Evolutionary conservation across 64 coral and sea anemone species (phyloP).

Genomic region (Catalaphyllia jardinei): DNA sequence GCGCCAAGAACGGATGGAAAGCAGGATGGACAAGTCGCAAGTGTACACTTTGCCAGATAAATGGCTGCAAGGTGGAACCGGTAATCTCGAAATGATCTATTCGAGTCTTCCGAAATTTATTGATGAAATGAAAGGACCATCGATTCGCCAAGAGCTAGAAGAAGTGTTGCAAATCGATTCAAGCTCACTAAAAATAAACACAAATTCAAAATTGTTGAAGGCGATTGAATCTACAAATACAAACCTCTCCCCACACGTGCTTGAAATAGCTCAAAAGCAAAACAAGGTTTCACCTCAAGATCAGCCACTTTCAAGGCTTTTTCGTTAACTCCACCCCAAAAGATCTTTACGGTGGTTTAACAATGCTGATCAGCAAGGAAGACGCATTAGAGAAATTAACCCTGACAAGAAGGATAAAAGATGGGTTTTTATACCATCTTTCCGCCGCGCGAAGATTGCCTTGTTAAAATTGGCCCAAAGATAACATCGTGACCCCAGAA

Average conservation of each 20-base stretch:
- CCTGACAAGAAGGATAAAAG: neutral
- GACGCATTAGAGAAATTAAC: neutral
- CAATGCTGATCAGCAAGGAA: neutral
- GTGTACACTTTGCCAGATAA: neutral
- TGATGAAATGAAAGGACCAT: neutral
- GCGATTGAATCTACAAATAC: no score
- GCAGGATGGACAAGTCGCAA: neutral
- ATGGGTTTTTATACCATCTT: constrained; percentile 50
- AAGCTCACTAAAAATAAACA: no score
- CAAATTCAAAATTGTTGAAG: no score
- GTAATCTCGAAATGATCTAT: constrained; percentile 17
- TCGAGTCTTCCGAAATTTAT: neutral
- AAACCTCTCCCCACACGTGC: neutral
- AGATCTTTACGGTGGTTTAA: neutral
- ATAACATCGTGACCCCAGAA: neutral
- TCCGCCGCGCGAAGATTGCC: constrained; percentile 9
- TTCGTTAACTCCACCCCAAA: neutral
- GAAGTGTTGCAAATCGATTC: neutral
- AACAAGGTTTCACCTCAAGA: neutral
- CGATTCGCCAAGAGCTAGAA: constrained; percentile 4
- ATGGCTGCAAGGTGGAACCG: neutral
- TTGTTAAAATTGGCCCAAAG: constrained; percentile 39
- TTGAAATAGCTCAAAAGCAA: neutral
- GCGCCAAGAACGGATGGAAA: neutral
- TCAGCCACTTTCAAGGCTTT: neutral